Conservation (phyloP, 2,888 invertebrate species). For the Schrankia costaestrigalis region DNA sequence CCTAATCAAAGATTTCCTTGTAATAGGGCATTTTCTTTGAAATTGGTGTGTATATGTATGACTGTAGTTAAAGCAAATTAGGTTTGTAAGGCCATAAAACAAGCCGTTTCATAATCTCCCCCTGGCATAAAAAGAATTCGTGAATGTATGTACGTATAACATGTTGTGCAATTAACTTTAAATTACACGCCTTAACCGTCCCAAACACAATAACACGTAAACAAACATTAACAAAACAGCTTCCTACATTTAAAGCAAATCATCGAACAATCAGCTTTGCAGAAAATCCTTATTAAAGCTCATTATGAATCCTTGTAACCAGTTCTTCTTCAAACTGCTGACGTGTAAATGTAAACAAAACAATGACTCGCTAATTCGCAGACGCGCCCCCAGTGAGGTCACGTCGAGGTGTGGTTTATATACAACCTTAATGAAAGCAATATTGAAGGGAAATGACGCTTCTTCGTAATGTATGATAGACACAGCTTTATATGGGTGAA, state of each 20-base stretch:
- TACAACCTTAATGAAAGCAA: constrained; percentile 40
- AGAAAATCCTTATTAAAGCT: constrained; percentile 23
- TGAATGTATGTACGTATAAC: no score
- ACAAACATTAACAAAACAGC: constrained; percentile 1
- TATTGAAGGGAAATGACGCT: constrained; percentile 33
- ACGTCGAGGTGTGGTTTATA: constrained; percentile 56
- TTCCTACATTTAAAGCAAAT: constrained; percentile 7
- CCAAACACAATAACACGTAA: neutral
- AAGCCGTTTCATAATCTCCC: no score
- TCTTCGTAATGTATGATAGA: constrained; percentile 27
- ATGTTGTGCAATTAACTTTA: no score
- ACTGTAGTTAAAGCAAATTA: no score
- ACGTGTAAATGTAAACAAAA: constrained; percentile 79
- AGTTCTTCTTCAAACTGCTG: constrained; percentile 57
- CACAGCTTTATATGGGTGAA: constrained; percentile 18
- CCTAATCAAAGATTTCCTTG: no score
- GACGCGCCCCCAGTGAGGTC: constrained; percentile 57
- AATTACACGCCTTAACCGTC: no score
- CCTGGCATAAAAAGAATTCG: no score
- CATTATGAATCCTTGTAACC: constrained; percentile 47
- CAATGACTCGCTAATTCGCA: constrained; percentile 74
- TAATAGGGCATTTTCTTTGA: no score
- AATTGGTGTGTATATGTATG: no score
- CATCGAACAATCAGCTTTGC: constrained; percentile 8
- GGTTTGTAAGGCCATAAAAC: no score